A percentile compares a stretch with the other conserved stretches of the same genome.
Evolutionary conservation across 37 sponge, comb jelly and placozoan genomes (phyloP).

Genomic region (Cliona cf. orientalis): DNA sequence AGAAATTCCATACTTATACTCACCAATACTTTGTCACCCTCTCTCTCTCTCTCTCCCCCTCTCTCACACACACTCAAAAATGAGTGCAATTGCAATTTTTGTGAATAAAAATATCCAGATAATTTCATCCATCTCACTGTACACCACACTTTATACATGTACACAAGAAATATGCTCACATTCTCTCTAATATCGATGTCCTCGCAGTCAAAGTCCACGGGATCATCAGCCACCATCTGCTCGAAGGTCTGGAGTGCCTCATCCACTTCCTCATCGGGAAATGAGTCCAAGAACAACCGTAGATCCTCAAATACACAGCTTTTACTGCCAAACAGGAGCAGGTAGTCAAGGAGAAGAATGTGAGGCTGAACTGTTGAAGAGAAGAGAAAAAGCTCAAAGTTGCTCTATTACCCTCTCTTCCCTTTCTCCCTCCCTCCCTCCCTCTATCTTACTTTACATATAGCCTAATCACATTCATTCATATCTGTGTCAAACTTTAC

Average conservation of each 20-base stretch:
- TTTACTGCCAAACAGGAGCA: slow-evolving; percentile 70
- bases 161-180: slow-evolving; percentile 54
- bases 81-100: neutral
- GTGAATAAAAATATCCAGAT: neutral
- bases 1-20: too few species aligned
- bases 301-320: slow-evolving; percentile 84
- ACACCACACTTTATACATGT: slow-evolving; percentile 32
- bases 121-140: too few species aligned
- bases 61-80: neutral
- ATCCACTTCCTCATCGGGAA: slow-evolving; percentile 14
- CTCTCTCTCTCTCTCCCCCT: neutral
- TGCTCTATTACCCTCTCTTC: neutral
- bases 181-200: slow-evolving; percentile 38
- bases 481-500: neutral
- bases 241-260: slow-evolving; percentile 37
- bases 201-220: slow-evolving; percentile 53
- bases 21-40: too few species aligned
- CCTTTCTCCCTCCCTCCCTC: neutral
- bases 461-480: slow-evolving; percentile 2
- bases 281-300: slow-evolving; percentile 25
- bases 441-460: too few species aligned
- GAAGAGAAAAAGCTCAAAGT: neutral
- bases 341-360: slow-evolving; percentile 63
- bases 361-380: slow-evolving; percentile 33
- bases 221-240: slow-evolving; percentile 7